Evolutionary conservation across 2,888 invertebrate species (phyloP).

Genomic region (Hipparchia semele): DNA sequence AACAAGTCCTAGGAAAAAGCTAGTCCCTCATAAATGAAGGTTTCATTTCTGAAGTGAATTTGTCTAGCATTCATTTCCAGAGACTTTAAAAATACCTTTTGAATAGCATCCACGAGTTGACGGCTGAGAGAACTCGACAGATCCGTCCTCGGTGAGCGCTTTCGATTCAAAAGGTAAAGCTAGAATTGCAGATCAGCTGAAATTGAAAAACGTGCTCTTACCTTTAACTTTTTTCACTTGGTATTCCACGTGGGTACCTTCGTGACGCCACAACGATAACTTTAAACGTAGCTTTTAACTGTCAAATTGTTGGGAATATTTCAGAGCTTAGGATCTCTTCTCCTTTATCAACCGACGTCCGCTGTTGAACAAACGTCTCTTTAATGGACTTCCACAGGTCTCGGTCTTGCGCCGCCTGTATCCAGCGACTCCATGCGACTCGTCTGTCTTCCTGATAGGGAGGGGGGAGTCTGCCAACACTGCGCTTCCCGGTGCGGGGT

Average conservation of each 20-base stretch:
- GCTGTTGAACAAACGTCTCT: too few species aligned
- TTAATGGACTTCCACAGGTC: too few species aligned
- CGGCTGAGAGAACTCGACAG: conserved; percentile 2
- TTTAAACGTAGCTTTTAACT: neutral
- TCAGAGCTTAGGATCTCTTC: too few species aligned
- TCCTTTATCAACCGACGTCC: too few species aligned
- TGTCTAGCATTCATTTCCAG: conserved; percentile 5
- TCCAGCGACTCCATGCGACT: too few species aligned
- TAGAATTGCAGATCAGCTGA: conserved; percentile 12
- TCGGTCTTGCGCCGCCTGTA: too few species aligned
- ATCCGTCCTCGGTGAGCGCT: conserved; percentile 1
- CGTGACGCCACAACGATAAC: neutral
- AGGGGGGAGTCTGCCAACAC: too few species aligned
- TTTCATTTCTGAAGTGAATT: conserved; percentile 7
- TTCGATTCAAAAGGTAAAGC: conserved; percentile 12
- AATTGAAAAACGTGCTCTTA: conserved; percentile 17
- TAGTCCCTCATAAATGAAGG: neutral
- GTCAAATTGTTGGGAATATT: too few species aligned
- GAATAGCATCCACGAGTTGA: conserved; percentile 6
- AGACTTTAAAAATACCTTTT: conserved; percentile 16
- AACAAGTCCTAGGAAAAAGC: too few species aligned
- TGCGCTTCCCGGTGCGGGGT: too few species aligned
- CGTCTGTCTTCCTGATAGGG: too few species aligned
- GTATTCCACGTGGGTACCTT: neutral
- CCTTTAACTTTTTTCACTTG: conserved; percentile 2